phyloP scores from a whole-genome alignment of 2,888 invertebrate species.

The Stictocephala bisonia region DNA sequence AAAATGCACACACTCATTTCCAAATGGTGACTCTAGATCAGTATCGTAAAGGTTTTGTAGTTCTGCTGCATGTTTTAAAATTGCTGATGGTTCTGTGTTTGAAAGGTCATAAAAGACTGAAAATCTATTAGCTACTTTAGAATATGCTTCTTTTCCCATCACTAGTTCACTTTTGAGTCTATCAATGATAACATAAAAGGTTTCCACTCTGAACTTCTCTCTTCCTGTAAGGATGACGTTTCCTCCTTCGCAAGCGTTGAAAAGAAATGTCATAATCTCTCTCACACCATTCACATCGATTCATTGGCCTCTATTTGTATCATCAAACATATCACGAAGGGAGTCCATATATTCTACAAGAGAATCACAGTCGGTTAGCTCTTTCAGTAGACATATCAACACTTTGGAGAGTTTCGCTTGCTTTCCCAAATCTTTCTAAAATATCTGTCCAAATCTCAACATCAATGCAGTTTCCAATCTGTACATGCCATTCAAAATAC shows the following conservation, averaged over 20 bases:
- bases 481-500: too few relatives aligned
- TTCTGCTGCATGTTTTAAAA: not conserved
- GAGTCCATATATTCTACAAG: not conserved
- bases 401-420: too few relatives aligned
- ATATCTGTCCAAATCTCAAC: too few relatives aligned
- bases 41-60: conserved; percentile 5
- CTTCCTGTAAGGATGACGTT: not conserved
- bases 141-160: not conserved
- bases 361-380: not conserved
- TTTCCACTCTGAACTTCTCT: conserved; percentile 22
- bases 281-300: not conserved
- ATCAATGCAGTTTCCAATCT: too few relatives aligned
- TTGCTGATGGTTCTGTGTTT: not conserved
- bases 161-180: not conserved
- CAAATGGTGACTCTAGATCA: not conserved
- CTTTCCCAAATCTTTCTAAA: too few relatives aligned
- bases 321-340: not conserved
- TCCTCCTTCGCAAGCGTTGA: not conserved
- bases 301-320: not conserved
- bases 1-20: conserved; percentile 1
- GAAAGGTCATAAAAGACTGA: not conserved
- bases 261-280: not conserved
- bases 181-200: conserved; percentile 8
- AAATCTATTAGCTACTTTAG: not conserved
- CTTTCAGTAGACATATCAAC: conserved; percentile 5